Base-by-base conservation (phyloP, 2,113 vertebrate genomes). In the Pagrus major region DNA sequence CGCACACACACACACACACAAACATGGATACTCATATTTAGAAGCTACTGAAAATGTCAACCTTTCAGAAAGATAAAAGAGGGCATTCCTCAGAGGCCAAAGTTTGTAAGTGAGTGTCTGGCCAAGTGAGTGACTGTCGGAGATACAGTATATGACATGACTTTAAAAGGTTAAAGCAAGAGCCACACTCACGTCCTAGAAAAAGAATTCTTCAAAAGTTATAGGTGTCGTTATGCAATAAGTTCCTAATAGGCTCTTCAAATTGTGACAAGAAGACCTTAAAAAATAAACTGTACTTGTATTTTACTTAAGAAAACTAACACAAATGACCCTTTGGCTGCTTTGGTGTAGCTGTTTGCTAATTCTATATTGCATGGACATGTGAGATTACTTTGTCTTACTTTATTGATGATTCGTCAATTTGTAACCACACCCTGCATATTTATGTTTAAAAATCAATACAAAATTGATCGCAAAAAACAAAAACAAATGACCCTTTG, bases 11-110 rank as follows among this genome's bases (percentile, higher is more conserved):
- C 47, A 60, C 74, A 80, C 60, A 81, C 70, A 84, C 51, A 88
- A 51, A 87, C 70, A 82, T 39, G 55, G 68, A 80, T 42, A 64
- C 49, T 86, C 83, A 71, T 31, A 87, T 90, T 87, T 87, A 89
- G 71, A 63, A 67, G 61, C 76, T 37, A 66, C 39, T 84, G 56
- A 80, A 91, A 88, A 90, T 91, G 87, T 84, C 86, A 88, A 41
- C 58, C 74, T 83, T 79, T 84, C 15, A 83, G 80, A 84, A 72
- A 74, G 20, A 69, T 55, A 71, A 81, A 85, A 42, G 51, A 39
- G 80, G 64, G 25, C 74, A 78, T 71, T 80, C 68, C 66, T 86
- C 14, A 61, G 73, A 86, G 80, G 84, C 66, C 75, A 78, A 52
- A 47, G 44, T 59, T 12, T 78, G 29, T 46, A n/a, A 67, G 52